These are phyloP conservation scores for Caenorhabditis panamensis DNA, from an alignment of 2,888 invertebrate genomes.

Conservation along the genomic window DNA sequence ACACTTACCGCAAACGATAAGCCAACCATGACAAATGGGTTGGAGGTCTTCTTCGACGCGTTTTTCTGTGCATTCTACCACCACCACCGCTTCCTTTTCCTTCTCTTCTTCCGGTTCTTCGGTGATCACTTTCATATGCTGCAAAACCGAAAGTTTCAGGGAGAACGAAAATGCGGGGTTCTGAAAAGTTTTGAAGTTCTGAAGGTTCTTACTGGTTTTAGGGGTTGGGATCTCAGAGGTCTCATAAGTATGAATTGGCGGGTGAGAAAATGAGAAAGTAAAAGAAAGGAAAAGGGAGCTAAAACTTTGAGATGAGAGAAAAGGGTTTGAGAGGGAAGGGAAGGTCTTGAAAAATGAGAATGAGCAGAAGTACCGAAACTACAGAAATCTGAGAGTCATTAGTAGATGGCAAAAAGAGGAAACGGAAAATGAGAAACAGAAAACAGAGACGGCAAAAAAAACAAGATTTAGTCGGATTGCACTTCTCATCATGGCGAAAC, in stretches of 20 bases:
- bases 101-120: conserved; percentile 51
- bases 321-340: no score
- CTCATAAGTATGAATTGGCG: not conserved
- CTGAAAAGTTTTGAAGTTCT: no score
- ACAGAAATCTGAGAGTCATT: no score
- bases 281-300: no score
- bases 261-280: not conserved
- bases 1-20: conserved; percentile 63
- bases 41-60: conserved; percentile 33
- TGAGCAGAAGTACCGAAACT: no score
- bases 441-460: conserved; percentile 1
- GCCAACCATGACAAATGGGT: conserved; percentile 63
- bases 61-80: conserved; percentile 30
- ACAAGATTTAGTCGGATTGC: conserved; percentile 33
- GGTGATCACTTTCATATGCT: conserved; percentile 40
- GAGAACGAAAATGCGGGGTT: not conserved
- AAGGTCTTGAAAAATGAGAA: no score
- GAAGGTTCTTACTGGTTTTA: not conserved
- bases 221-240: not conserved
- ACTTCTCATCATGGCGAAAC: conserved; percentile 32
- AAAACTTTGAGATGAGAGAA: no score
- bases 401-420: no score
- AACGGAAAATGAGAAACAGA: no score
- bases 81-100: conserved; percentile 10
- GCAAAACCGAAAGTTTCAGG: not conserved